Evolutionary conservation across 1,140 invertebrate species (phyloP).

Genomic region (Cataglyphis hispanica): DNA sequence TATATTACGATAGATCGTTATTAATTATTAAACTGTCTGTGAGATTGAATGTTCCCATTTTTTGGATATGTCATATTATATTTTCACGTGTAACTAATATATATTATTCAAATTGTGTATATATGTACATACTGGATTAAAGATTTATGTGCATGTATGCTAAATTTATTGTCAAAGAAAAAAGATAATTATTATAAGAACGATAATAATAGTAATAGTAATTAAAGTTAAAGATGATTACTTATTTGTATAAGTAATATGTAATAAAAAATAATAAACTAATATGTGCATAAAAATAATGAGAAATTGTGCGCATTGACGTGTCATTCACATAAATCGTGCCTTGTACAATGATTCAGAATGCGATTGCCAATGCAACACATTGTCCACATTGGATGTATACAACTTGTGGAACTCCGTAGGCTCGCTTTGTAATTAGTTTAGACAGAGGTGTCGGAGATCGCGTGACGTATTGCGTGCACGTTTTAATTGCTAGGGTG

Average conservation of each 20-base stretch:
- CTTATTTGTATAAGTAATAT: background rate
- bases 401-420: slow-evolving; percentile 7
- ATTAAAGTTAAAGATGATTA: background rate
- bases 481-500: slow-evolving; percentile 77
- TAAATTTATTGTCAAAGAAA: background rate
- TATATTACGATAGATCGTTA: slow-evolving; percentile 53
- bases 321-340: slow-evolving; percentile 13
- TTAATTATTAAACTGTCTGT: slow-evolving; percentile 50
- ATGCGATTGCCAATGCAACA: background rate
- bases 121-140: too few relatives aligned
- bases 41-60: slow-evolving; percentile 21
- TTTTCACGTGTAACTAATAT: slow-evolving; percentile 22
- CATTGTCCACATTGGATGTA: slow-evolving; percentile 22
- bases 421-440: slow-evolving; percentile 71
- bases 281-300: background rate
- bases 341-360: background rate
- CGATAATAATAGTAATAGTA: background rate
- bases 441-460: slow-evolving; percentile 71
- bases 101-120: background rate
- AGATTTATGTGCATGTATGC: too few relatives aligned
- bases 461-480: slow-evolving; percentile 73
- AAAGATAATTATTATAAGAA: background rate
- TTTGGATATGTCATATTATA: background rate
- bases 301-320: slow-evolving; percentile 13
- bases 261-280: background rate